A percentile compares a stretch with the other conserved stretches of the same genome.
Evolutionary conservation across 2,113 vertebrate genomes (phyloP).

Genomic region (Myrmecobius fasciatus): DNA sequence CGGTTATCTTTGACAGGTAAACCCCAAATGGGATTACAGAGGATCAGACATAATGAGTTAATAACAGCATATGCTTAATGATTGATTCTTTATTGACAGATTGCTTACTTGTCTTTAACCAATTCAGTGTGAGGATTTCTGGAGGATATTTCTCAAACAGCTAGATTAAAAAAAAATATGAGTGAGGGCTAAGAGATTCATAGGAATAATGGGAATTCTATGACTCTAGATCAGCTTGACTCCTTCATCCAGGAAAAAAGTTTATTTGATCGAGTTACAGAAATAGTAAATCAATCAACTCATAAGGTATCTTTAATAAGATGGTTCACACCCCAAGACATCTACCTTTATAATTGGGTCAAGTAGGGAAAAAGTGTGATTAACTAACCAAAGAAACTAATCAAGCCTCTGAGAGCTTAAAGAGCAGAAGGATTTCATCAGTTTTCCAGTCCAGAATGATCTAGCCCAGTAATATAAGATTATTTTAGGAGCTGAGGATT

Average conservation of each 20-base stretch:
- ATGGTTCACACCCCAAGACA: background rate
- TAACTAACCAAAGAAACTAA: background rate
- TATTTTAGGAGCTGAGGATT: background rate
- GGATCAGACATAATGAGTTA: background rate
- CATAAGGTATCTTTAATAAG: background rate
- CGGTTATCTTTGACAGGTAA: background rate
- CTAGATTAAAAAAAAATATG: background rate
- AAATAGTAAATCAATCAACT: background rate
- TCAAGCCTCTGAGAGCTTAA: background rate
- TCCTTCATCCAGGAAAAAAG: background rate
- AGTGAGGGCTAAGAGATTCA: background rate
- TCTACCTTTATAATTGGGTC: background rate
- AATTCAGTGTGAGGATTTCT: background rate
- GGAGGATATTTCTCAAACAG: background rate
- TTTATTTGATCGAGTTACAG: background rate
- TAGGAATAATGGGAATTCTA: background rate
- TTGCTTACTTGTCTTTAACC: background rate
- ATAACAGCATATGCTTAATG: background rate
- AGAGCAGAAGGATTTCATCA: background rate
- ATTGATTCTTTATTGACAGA: background rate
- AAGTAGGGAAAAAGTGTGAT: background rate
- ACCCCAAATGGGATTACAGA: background rate
- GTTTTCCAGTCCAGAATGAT: background rate
- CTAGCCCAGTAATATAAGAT: background rate
- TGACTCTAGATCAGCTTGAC: background rate